Evolutionary conservation across 1,140 invertebrate species (phyloP).

Genomic region (Aphelenchoides fujianensis): DNA sequence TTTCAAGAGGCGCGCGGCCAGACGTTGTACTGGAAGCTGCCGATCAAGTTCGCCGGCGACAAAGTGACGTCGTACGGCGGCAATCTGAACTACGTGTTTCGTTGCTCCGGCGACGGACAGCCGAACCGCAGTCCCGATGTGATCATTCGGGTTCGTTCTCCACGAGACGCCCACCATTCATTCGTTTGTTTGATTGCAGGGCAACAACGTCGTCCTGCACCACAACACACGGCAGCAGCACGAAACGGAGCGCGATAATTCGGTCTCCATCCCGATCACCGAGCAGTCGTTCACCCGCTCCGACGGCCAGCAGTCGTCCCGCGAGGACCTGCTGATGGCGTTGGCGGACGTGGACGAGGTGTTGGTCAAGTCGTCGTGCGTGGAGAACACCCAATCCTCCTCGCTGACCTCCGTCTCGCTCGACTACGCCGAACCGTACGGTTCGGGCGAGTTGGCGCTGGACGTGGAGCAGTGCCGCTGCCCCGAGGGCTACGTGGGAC

Average conservation of each 20-base stretch:
- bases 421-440: slow-evolving; percentile 75
- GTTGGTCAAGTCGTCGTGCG: slow-evolving; percentile 47
- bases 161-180: no score
- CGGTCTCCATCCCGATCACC: slow-evolving; percentile 41
- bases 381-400: slow-evolving; percentile 29
- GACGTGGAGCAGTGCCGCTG: slow-evolving; percentile 83
- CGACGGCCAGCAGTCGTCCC: slow-evolving; percentile 76
- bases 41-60: slow-evolving; percentile 78
- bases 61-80: slow-evolving; percentile 90
- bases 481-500: slow-evolving; percentile 76
- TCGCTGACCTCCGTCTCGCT: slow-evolving; percentile 64
- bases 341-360: slow-evolving; percentile 77
- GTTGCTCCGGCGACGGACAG: slow-evolving; percentile 66
- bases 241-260: slow-evolving; percentile 66
- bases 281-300: slow-evolving; percentile 72
- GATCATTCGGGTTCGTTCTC: slow-evolving; percentile 70
- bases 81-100: slow-evolving; percentile 76
- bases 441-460: slow-evolving; percentile 70
- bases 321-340: slow-evolving; percentile 86
- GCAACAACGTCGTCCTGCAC: slow-evolving; percentile 75
- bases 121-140: slow-evolving; percentile 71
- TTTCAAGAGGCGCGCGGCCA: slow-evolving; percentile 67
- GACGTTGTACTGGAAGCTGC: slow-evolving; percentile 76
- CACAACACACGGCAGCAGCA: slow-evolving; percentile 69
- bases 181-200: slow-evolving; percentile 64